Evolutionary conservation across 2,888 invertebrate genomes (phyloP), one percentile per base, ranked within the genome.

Genomic region (Drosophila robusta): DNA sequence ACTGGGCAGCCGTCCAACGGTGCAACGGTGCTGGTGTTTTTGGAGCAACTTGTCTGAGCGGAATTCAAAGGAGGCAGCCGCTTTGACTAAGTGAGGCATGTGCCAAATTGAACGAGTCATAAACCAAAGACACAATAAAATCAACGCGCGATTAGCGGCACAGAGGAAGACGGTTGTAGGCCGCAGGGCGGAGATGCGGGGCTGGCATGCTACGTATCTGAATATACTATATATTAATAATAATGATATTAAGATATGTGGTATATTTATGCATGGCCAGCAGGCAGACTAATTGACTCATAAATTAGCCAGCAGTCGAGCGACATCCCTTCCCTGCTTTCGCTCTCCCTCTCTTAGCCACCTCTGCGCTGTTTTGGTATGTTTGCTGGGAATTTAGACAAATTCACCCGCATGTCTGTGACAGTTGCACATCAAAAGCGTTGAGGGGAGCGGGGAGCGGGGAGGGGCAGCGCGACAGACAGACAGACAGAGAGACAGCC

Each of bases 21-120:
- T 44, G 7, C 22, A 39, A 34, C 36, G 16, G 8, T 18, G 49
- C 24, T 11, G 45, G 11, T 39, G 38, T 32, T 64, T 66, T 60
- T 56, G 55, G 34, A 32, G 58, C 75, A 57, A 74, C 49, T 67
- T 29, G 75, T 56, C 66, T 56, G 68, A 41, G 29, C 44, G 54
- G 16, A 46, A 39, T 41, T 32, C 26, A 54, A 29, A 29, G 29
- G 29, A 29, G 29, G 29, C 29, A 29, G 26, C 36, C 11, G 42
- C 54, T 51, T 45, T 45, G 66, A 46, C 41, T 46, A 38, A 46
- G 45, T 51, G 58, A 50, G 75, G 78, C 71, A 70, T 81, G 87
- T 83, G 76, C 79, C 78, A 78, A 87, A 83, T 83, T 63, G 67
- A 82, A 82, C 89, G 90, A 78, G 62, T 80, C 89, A 87, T 88